Base-by-base conservation (phyloP, 2,797 vertebrate species). In the Hapalemur alaotrensis region DNA sequence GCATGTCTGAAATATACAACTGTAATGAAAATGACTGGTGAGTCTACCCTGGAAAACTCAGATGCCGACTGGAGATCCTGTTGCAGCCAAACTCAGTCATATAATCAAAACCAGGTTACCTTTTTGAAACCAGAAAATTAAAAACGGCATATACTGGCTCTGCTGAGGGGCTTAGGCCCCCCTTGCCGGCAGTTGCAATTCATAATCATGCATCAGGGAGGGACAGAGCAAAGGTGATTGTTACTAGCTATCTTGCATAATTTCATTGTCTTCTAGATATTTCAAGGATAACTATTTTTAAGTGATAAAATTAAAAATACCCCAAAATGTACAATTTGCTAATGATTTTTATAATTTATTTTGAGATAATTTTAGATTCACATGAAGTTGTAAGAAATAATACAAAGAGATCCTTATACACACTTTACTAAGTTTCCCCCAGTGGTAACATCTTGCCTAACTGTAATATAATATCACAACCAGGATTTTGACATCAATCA, bases 111-210 rank as follows among this genome's bases (percentile, higher is more conserved):
- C 54, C 90, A 95, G 52, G 50, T 43, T 86, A 76, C 23, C 32
- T 76, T 67, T 87, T 82, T 57, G 50, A 73, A 95, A 70, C 87
- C 59, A 46, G 78, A 93, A 96, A 83, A 76, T 95, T 95, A 87
- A 70, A 92, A 88, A 67, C 35, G 88, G 41, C 52, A 57, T 80
- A 13, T 72, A 54, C 22, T 28, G 76, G 54, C 67, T 90, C 81
- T 87, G 25, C 30, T 11, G 50, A 93, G 43, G 43, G 23, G 3
- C 22, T 70, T 13, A 3, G 46, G 5, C 3, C 18, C 63, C 57
- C 48, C 14, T 46, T 78, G 48, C 41, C 46, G 15, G 38, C 25
- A 30, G 43, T 57, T 73, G 52, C 43, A 86, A 18, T 80, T 97
- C 54, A 30, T 20, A 81, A 28, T 75, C 54, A 8, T 18, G 18